Conservation (phyloP, 2,113 vertebrate genomes). For the Melanostigma gelatinosum region DNA sequence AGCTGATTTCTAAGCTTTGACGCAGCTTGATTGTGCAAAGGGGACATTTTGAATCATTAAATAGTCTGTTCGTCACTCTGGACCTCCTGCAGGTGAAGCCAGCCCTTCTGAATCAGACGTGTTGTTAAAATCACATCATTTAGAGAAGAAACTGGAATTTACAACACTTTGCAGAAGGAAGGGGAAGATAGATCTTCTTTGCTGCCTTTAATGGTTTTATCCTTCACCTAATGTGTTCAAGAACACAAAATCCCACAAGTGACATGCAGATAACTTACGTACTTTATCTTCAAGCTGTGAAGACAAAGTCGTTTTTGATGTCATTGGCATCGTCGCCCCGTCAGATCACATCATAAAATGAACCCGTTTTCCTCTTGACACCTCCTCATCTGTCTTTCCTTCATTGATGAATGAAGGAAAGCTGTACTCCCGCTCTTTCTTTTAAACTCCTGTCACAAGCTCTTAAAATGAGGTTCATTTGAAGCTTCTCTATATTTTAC, state of each 20-base stretch:
- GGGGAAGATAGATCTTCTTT: neutral
- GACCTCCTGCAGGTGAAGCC: neutral
- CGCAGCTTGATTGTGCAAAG: neutral
- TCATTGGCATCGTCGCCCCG: neutral
- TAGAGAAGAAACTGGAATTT: neutral
- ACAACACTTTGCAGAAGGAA: neutral
- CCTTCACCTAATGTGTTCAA: slow-evolving; percentile 17
- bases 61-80: neutral
- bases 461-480: slow-evolving; percentile 39
- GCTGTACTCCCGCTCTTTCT: slow-evolving; percentile 5
- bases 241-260: slow-evolving; percentile 16
- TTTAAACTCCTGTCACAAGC: slow-evolving; percentile 35
- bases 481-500: neutral
- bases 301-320: slow-evolving; percentile 10
- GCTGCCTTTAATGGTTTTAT: slow-evolving; percentile 19
- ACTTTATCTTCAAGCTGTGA: slow-evolving; percentile 3
- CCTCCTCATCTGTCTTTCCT: slow-evolving; percentile 15
- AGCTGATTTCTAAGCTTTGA: neutral
- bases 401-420: slow-evolving; percentile 35
- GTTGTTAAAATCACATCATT: neutral
- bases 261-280: neutral
- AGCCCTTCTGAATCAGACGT: too few relatives aligned
- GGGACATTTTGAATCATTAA: neutral
- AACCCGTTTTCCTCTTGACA: slow-evolving; percentile 14
- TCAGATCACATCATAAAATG: slow-evolving; percentile 20